Evolutionary conservation across 2,113 vertebrate genomes (phyloP), one percentile per base, ranked within the genome.

Genomic region (Speoplatyrhinus poulsoni): DNA sequence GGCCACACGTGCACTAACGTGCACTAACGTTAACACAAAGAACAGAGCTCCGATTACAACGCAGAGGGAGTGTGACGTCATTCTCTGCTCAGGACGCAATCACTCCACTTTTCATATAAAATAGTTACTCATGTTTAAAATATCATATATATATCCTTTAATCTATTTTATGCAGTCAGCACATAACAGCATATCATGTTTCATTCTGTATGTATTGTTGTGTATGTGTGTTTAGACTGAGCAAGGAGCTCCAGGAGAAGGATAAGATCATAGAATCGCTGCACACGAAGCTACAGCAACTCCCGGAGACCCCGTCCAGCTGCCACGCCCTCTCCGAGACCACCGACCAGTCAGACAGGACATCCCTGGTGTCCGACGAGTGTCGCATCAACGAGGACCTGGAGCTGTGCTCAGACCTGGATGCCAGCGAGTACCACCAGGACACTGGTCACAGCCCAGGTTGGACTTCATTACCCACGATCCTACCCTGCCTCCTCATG

Each of bases 191-290:
- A 9, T 67, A 9, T 54, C 17, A 65, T 48, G 15, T 6, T 57
- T 63, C 32, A 63, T 65, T 69, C 2, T 33, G 26, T 26, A 26
- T 56, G 16, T 16, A 5, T 46, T 11, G 56, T 12, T 71, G 52
- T 73, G 57, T 63, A 10, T 74, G 68, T 80, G 2, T 58, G 46
- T 13, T 0, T 68, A 99, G 97, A 83, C 86, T 98, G 62, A 96
- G 92, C 69, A 93, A 77, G 66, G 95, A 98, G 83, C 93, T 97
- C 11, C 95, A 94, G 76, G 94, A 96, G 80, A 98, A 97, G 83
- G 94, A 98, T 73, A 93, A 94, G 76, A 92, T 96, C 83, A 97
- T 96, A 0, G 92, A 97, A 74, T 94, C 91, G 1, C 92, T 97
- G 17, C 94, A 96, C 87, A 94, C 92, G 2, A 95, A 96, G 79